Conservation (phyloP, 2,113 vertebrate genomes). For the Sus scrofa region T2T-Sscrofa CM000812.6:277497001-277497500, state of each 20-base stretch:
- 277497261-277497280: slow-evolving; percentile 57
- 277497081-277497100: slow-evolving; percentile 62
- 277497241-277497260: slow-evolving; percentile 79
- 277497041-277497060: slow-evolving; percentile 77
- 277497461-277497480: slow-evolving; percentile 40
- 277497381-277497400: background rate
- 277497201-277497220: slow-evolving; percentile 78
- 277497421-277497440: background rate
- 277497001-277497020: slow-evolving; percentile 68
- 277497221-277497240: slow-evolving; percentile 69
- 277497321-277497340: slow-evolving; percentile 52
- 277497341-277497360: slow-evolving; percentile 29
- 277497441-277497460: slow-evolving; percentile 45
- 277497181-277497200: slow-evolving; percentile 82
- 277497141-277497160: slow-evolving; percentile 81
- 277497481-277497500: background rate
- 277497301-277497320: background rate
- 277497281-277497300: slow-evolving; percentile 57
- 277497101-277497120: slow-evolving; percentile 67
- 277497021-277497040: slow-evolving; percentile 69
- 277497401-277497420: slow-evolving; percentile 7
- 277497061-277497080: slow-evolving; percentile 74
- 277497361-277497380: slow-evolving; percentile 41
- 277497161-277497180: slow-evolving; percentile 79
- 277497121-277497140: slow-evolving; percentile 80